Evolutionary conservation across 2,797 vertebrate genomes (phyloP), one percentile per base, ranked within the genome.

Genomic region (Poecilia wingei): DNA sequence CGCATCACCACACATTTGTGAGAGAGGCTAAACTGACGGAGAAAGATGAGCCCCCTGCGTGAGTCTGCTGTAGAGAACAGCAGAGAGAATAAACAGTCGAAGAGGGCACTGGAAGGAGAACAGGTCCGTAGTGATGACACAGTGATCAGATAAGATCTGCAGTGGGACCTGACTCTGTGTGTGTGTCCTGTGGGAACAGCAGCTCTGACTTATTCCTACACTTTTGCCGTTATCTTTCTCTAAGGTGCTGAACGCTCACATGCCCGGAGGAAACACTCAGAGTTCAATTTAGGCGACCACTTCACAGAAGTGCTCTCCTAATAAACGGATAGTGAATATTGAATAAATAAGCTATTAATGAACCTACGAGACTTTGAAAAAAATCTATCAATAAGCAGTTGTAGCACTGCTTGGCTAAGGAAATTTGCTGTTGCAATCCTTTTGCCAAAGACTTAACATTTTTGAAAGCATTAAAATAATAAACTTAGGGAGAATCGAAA

Each of bases 121-220:
- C 75, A 87, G 84, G 83, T 88, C 86, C 88, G 20, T 78, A 18
- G 79, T 90, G 91, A 90, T 92, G 93, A 94, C 92, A 88, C n/a
- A 57, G 81, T 85, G 87, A 93, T 89, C 90, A 91, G 94, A 95
- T 94, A 94, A 95, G 88, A 90, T 88, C 88, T 83, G 74, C 88
- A 85, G 80, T 93, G 94, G 86, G 93, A 94, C 88, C 86, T 71
- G 80, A 85, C 81, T 88, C 75, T 76, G 77, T 82, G 81, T n/a
- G 51, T 80, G 74, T 86, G 81, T 95, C 94, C 94, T 94, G 93
- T 95, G 94, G 95, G 94, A 95, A 95, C 88, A 51, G 68, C 75
- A 79, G 76, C 73, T 70, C 74, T 16, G 81, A 84, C 85, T 82
- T 81, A 87, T 92, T 82, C 86, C 89, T 87, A 82, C 82, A 83